Base-by-base conservation (phyloP, 2,888 invertebrate genomes). In the Altica lythri region DNA sequence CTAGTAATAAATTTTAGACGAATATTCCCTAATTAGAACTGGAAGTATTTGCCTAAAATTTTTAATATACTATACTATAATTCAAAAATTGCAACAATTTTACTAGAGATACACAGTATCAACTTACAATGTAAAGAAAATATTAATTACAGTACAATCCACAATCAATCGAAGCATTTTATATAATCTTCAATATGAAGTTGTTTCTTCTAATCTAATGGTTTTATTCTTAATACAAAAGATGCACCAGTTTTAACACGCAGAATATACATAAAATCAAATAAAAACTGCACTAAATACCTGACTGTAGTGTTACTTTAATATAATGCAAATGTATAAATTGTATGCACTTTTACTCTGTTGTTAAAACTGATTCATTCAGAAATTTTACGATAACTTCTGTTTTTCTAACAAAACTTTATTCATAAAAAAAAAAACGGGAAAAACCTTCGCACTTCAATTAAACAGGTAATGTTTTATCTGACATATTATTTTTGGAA, bases 51-150 rank as follows among this genome's bases (percentile, higher is more conserved):
- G 55, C 46, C 34, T 50, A 50, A 56, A 46, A 50, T 53, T 59
- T 59, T 38, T 59, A 64, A 67, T 55, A 64, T 68, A 68, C 67
- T 66, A 67, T 66, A 68, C 64, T 66, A 67, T 69, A 67, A 68
- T 71, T 68, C 66, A 73, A 72, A 66, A 77, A 77, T 76, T 77
- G 74, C 72, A 76, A 76, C 73, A 77, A 76, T 75, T 75, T 76
- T 75, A 75, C 75, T 74, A 72, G 69, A 75, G 77, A 78, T 78
- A 78, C 78, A 78, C 70, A 76, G 78, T 78, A 78, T 78, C 78
- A 75, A 76, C 73, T 69, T 67, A 64, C 55, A 57, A 61, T 63
- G 61, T 63, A 61, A 62, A 61, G 61, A 62, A 59, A 56, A 60
- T 54, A 64, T 51, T 60, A 60, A 61, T 50, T 59, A 59, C 59